Base-by-base conservation (phyloP, 2,888 invertebrate genomes). In the Callimorpha dominula region DNA sequence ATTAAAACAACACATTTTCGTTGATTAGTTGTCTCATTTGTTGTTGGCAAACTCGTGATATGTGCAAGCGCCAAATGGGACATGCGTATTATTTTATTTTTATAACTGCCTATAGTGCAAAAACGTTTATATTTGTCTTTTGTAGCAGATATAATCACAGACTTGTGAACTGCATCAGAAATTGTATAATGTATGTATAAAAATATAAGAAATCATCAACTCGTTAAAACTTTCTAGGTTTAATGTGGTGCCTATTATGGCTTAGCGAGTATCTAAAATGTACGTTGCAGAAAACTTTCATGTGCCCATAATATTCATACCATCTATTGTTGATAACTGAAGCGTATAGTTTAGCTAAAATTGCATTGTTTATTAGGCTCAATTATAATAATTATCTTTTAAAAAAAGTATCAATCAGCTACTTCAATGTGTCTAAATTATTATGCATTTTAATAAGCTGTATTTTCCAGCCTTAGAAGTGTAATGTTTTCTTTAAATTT, bases 61-160 rank as follows among this genome's bases (percentile, higher is more conserved):
- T 78, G 72, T 72, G 73, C 75, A 42, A 77, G 75, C 76, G 84
- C 84, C 85, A 84, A 84, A 71, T 84, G 78, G 81, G 75, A 75
- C 79, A 81, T 78, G 76, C 78, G 65, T 76, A 78, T 68, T 49
- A 78, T 75, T 84, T 80, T 84, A 84, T 84, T 84, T 84, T 84
- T 81, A 77, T 65, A 71, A 67, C 63, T 63, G 60, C 20, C 17
- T 66, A 75, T 62, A 72, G 74, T 78, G 74, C 67, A 65, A 46
- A 65, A 46, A 46, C 8, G 0, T 57, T 0, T 62, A 62, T 40
- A 31, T 65, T 65, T 64, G 46, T 64, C 20, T 11, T 20, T 12
- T 57, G 57, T 57, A 20, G 20, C n/a, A 54, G 8, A 54, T 54
- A 54, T n/a, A 52, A 52, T 6, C 52, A 52, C 7, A 8, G n/a